These are phyloP conservation scores for Chaetodon auriga DNA, from an alignment of 2,113 vertebrate species.

Conservation along the genomic window DNA sequence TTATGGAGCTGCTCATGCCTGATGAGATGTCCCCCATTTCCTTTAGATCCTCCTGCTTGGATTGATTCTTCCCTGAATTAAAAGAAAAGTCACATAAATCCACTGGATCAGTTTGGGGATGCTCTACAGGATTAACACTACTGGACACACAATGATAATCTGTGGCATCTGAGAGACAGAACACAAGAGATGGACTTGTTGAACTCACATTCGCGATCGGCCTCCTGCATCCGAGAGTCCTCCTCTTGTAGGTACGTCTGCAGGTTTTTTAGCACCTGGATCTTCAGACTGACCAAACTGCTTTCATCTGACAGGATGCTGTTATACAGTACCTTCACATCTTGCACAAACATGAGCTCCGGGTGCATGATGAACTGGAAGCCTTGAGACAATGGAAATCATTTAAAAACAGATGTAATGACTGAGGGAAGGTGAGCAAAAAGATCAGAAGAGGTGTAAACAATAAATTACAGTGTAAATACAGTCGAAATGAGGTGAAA, in stretches of 20 bases:
- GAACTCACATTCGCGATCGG: conserved; percentile 96
- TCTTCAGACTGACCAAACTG: conserved; percentile 92
- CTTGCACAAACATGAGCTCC: conserved; percentile 96
- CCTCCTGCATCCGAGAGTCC: conserved; percentile 97
- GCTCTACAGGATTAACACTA: background rate
- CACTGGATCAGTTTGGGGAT: background rate
- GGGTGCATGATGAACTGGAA: conserved; percentile 98
- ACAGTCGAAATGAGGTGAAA: background rate
- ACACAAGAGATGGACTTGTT: background rate
- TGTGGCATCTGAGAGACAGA: background rate
- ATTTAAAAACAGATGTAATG: background rate
- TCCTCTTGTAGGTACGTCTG: conserved; percentile 99
- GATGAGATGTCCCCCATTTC: conserved; percentile 99
- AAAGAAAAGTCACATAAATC: background rate
- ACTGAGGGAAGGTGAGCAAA: background rate
- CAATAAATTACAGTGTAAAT: background rate
- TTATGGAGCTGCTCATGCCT: conserved; percentile 99
- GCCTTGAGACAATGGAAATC: conserved; percentile 79
- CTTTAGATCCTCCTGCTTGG: conserved; percentile 97
- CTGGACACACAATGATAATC: background rate
- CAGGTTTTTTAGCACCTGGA: conserved; percentile 98
- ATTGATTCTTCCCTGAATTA: conserved; percentile 92
- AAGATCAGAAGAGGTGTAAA: background rate
- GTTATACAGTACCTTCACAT: conserved; percentile 97
- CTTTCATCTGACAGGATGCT: conserved; percentile 92